phyloP scores from a whole-genome alignment of 2,888 invertebrate species.

The Alsophila aescularia region DNA sequence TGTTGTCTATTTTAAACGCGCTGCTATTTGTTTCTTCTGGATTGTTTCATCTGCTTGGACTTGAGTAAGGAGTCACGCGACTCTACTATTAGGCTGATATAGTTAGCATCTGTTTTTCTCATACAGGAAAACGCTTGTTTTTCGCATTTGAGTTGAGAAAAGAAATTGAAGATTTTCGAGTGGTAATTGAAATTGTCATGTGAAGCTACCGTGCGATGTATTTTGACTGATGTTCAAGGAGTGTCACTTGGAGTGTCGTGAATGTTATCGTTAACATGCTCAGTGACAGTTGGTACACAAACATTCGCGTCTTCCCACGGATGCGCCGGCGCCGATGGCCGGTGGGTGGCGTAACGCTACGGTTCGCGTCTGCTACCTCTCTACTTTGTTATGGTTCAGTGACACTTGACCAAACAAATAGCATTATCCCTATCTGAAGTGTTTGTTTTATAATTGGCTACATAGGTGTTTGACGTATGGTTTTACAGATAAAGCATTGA shows the following conservation, averaged over 20 bases:
- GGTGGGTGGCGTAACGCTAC: constrained; percentile 44
- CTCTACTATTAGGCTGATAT: constrained; percentile 9
- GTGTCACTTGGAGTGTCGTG: constrained; percentile 33
- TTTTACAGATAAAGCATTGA: constrained; percentile 3
- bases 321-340: constrained; percentile 31
- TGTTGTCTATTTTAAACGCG: constrained; percentile 73
- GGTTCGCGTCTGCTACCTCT: constrained; percentile 28
- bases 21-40: constrained; percentile 63
- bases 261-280: constrained; percentile 35
- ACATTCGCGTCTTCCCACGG: constrained; percentile 55
- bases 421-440: constrained; percentile 18
- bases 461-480: constrained; percentile 9
- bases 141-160: constrained; percentile 15
- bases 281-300: constrained; percentile 39
- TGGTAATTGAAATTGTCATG: constrained; percentile 21
- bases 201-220: constrained; percentile 31
- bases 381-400: constrained; percentile 36
- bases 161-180: constrained; percentile 22
- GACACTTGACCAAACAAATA: constrained; percentile 37
- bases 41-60: constrained; percentile 56
- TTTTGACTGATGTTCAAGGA: constrained; percentile 33
- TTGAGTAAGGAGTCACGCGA: constrained; percentile 43
- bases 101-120: constrained; percentile 15
- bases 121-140: constrained; percentile 14
- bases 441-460: constrained; percentile 15